Base-by-base conservation (phyloP, 2,888 invertebrate species). In the Diabrotica balteata region DNA sequence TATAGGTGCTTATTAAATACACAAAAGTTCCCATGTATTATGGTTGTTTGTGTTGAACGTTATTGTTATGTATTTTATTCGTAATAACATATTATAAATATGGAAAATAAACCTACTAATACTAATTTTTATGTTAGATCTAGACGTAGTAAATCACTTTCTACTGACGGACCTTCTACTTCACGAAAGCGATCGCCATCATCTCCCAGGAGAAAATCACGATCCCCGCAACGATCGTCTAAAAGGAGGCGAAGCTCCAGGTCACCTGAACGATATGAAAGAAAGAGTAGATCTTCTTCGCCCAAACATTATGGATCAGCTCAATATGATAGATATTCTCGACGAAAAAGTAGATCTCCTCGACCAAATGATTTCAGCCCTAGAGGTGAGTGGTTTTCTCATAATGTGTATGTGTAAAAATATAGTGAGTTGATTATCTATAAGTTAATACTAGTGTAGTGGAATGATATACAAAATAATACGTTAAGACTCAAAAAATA, bases 71-170 rank as follows among this genome's bases (percentile, higher is more conserved):
- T 32, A n/a, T 32, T 32, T 32, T 4, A 32, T 32, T 32, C 32
- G 4, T 32, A 32, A 32, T 32, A 32, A 32, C 32, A 32, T 32
- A 32, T 32, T 32, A 2, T 32, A 2, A 32, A 32, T 32, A 32
- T 32, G 1, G 5, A 4, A 32, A 32, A 32, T 32, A 32, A 32
- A 32, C 32, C 32, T 32, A 32, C 32, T 32, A 32, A 32, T 32
- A 4, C 32, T 32, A 4, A 32, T 32, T 32, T 32, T 32, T 4
- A 4, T 32, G 32, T 32, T 11, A 54, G 54, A 17, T 55, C 63
- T 0, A 62, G 60, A 42, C 63, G 69, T 44, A 47, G 54, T n/a
- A 60, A 61, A 43, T 55, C 55, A 8, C n/a, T 53, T 43, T 54
- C 54, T 7, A 7, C n/a, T 43, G 11, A 42, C 10, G 43, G 9